Percentiles rank a stretch among this genome's conserved stretches.
phyloP scores from a whole-genome alignment of 2,797 vertebrate genomes.

The Pachyuromys duprasi region DNA sequence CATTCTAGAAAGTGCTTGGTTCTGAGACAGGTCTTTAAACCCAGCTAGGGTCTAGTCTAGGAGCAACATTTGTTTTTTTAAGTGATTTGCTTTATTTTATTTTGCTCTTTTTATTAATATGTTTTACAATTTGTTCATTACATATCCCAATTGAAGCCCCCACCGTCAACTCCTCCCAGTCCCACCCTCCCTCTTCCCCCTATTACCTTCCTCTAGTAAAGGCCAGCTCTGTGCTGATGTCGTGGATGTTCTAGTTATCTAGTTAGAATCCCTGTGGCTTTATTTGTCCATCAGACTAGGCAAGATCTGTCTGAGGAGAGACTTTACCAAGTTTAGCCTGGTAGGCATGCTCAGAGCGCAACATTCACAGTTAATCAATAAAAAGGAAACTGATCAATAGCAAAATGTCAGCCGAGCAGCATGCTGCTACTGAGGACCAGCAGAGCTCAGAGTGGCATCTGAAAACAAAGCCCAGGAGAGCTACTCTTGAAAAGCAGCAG shows the following conservation, averaged over 20 bases:
- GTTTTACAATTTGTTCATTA: no score
- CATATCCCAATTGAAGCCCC: no score
- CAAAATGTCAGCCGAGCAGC: constrained; percentile 26
- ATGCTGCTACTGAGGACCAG: background rate
- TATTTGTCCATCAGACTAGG: constrained; percentile 13
- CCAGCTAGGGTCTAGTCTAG: background rate
- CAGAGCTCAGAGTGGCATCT: background rate
- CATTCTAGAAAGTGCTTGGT: constrained; percentile 4
- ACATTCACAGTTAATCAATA: background rate
- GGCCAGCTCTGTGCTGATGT: constrained; percentile 14
- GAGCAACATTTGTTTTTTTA: background rate
- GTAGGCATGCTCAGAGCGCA: background rate
- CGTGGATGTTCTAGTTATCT: background rate
- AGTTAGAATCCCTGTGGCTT: constrained; percentile 38
- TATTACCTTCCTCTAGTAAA: background rate
- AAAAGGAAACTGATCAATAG: background rate
- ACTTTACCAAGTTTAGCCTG: background rate
- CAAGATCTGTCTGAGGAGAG: background rate
- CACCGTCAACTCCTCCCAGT: no score
- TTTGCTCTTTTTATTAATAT: no score
- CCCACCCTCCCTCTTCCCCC: no score
- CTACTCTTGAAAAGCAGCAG: background rate
- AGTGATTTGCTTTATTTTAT: no score
- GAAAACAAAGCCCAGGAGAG: constrained; percentile 38
- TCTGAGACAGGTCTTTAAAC: constrained; percentile 21